Evolutionary conservation across 2,888 invertebrate species (phyloP).

Genomic region (Scaptomyza tumidula): DNA sequence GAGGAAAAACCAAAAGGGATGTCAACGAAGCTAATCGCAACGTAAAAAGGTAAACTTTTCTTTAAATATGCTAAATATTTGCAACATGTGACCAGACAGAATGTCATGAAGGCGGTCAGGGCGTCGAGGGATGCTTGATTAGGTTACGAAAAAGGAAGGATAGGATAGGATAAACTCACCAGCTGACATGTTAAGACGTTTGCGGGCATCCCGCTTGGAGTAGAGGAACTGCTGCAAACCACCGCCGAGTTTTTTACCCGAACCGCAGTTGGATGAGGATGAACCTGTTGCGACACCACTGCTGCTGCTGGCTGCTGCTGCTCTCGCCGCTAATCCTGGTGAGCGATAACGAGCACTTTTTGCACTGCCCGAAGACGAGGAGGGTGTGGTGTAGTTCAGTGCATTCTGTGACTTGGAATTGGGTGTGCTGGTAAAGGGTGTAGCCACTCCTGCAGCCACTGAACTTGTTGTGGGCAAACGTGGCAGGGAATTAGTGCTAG

Average conservation of each 20-base stretch:
- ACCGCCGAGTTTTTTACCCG: conserved; percentile 87
- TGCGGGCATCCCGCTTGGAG: conserved; percentile 86
- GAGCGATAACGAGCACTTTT: conserved; percentile 95
- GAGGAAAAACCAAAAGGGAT: background rate
- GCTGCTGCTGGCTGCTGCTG: conserved; percentile 74
- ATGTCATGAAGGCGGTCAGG: background rate
- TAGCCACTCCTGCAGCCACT: conserved; percentile 42
- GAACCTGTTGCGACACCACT: conserved; percentile 10
- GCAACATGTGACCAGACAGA: background rate
- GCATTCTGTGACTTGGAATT: conserved; percentile 88
- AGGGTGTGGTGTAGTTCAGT: conserved; percentile 69
- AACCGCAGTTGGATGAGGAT: conserved; percentile 68
- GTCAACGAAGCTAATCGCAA: conserved; percentile 28
- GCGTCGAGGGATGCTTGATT: background rate
- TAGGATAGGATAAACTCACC: conserved; percentile 85
- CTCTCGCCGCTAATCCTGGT: conserved; percentile 87
- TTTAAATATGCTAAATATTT: conserved; percentile 21
- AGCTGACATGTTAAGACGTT: conserved; percentile 84
- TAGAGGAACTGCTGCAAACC: conserved; percentile 89
- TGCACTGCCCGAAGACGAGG: conserved; percentile 86
- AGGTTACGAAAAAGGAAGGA: background rate
- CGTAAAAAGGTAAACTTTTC: conserved; percentile 17
- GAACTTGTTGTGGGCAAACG: conserved; percentile 88
- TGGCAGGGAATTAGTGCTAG: conserved; percentile 91
- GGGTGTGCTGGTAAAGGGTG: conserved; percentile 83